Evolutionary conservation across 2,113 vertebrate genomes (phyloP), one percentile per base, ranked within the genome.

Genomic region (Anas platyrhynchos): DNA sequence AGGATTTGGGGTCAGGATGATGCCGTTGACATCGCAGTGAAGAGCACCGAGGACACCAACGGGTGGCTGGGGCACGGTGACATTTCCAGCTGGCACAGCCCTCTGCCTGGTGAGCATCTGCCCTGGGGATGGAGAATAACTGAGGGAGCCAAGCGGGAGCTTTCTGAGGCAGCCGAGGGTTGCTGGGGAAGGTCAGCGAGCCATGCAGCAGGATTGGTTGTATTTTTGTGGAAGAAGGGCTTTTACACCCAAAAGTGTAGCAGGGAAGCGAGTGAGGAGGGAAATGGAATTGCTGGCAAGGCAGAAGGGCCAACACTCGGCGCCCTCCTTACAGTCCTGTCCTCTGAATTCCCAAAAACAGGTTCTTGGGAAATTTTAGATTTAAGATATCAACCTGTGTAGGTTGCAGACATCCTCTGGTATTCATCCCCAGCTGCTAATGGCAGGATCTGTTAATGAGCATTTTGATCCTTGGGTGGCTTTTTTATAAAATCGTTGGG

Each of bases 71-170:
- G 56, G 11, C 86, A 58, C 3, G 0, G 81, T 93, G 93, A 89
- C 58, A 22, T 87, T 95, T 89, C 71, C 81, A 88, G 36, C 88
- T 95, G 88, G 88, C 72, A 71, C 62, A 78, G 59, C 55, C 76
- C 31, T 80, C 68, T 58, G 55, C 2, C 3, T 32, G 22, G 43
- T 63, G 52, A 72, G 61, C 73, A 78, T 91, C 86, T 81, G 76
- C 81, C 73, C 73, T 0, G 0, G 78, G 83, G 65, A 50, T 41
- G n/a, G 52, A 86, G 65, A 83, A 88, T 9, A 56, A 63, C 65
- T 46, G 76, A 88, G 22, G 21, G 31, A 56, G 81, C 61, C 73
- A 67, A 10, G 4, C 4, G 1, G 16, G 29, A 90, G 13, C 61
- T 25, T 66, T 88, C 32, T 16, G 41, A 83, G 52, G 63, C 43